Base-by-base conservation (phyloP, 2,797 vertebrate genomes). In the Momotus momota region DNA sequence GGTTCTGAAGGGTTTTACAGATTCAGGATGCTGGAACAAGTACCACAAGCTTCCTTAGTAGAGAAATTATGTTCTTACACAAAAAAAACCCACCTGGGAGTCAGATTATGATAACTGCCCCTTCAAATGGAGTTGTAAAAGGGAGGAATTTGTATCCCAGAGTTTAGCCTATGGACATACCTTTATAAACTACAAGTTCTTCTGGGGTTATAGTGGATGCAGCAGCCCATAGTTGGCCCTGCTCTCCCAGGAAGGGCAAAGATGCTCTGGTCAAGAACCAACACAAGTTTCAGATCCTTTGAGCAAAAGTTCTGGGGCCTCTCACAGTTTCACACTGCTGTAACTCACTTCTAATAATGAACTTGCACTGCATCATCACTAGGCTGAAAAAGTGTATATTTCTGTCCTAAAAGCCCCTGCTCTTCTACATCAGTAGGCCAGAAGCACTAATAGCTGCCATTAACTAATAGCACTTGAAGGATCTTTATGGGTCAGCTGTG, bases 391-490 rank as follows among this genome's bases (percentile, higher is more conserved):
- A 43, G 6, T 12, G 23, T 51, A 14, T 13, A 23, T 49, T 93
- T 88, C 61, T 91, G 3, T 33, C 35, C 58, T 88, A 60, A 95
- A 86, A 71, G 23, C 3, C 18, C 21, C 14, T 26, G 46, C 41
- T 84, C 18, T 86, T 86, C 88, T 70, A 90, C 45, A 60, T 45
- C 71, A 90, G 48, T 14, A 66, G 69, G 23, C 66, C 91, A 70
- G 77, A n/a, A 84, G 86, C 70, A 62, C 54, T 91, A 96, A 86
- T 46, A 88, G 80, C 66, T 86, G 66, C 58, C 85, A 91, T 84
- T 70, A 91, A 55, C 73, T 94, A 79, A 86, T 22, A 80, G 83
- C 40, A 48, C 48, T 81, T 92, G 73, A 22, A 77, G 31, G 45
- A 79, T 60, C 74, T 86, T 70, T 57, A 54, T 57, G 51, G 51